phyloP scores from a whole-genome alignment of 1,140 invertebrate species.

The Philotrypesis tridentata region DNA sequence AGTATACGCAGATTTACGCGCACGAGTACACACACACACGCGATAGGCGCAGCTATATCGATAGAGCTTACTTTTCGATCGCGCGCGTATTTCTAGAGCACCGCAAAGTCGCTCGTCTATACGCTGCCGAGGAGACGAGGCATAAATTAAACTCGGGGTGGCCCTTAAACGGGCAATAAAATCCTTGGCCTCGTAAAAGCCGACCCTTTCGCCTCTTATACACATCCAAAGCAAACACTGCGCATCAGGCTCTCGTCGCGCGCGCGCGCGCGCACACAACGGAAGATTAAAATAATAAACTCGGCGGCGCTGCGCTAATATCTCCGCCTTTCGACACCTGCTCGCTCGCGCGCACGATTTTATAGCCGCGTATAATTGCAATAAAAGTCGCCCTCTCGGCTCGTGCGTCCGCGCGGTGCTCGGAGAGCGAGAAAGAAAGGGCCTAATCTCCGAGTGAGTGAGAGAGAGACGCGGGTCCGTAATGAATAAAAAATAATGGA shows the following conservation, averaged over 20 bases:
- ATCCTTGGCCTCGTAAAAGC: background rate
- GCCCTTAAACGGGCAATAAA: too few species aligned
- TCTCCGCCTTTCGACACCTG: background rate
- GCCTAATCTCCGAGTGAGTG: background rate
- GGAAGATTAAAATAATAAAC: slow-evolving; percentile 26
- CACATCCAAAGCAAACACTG: background rate
- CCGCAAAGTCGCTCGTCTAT: too few species aligned
- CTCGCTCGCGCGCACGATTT: background rate
- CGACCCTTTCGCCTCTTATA: background rate
- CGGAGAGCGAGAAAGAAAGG: background rate
- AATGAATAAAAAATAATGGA: slow-evolving; percentile 28
- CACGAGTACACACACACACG: too few species aligned
- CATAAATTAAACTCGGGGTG: too few species aligned
- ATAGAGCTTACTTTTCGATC: too few species aligned
- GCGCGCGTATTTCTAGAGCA: too few species aligned
- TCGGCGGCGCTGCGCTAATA: background rate
- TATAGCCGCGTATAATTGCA: background rate
- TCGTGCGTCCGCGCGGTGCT: background rate
- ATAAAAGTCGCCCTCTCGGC: background rate
- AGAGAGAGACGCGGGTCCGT: too few species aligned
- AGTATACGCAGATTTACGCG: too few species aligned
- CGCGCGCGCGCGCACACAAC: too few species aligned
- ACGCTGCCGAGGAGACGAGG: too few species aligned
- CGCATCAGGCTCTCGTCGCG: too few species aligned
- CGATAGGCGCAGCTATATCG: too few species aligned